A percentile compares a stretch with the other conserved stretches of the same genome.
Conservation (phyloP, 2,113 vertebrate genomes). For the Bujurquina vittata region DNA sequence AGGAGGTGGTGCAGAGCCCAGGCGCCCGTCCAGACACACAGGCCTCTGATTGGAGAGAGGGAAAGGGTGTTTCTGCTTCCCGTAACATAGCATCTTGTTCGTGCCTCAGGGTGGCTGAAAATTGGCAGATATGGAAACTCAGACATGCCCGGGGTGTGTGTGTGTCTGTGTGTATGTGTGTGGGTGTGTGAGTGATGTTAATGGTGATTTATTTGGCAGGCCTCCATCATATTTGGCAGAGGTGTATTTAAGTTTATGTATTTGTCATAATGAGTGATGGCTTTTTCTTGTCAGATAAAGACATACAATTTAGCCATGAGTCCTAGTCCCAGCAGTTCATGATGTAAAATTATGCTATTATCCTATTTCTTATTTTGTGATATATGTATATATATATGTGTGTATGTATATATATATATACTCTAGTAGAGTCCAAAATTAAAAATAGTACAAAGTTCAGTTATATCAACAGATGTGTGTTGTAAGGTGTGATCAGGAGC, state of each 20-base stretch:
- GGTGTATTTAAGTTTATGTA: constrained; percentile 44
- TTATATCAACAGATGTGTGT: not conserved
- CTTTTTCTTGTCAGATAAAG: constrained; percentile 1
- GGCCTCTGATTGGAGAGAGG: constrained; percentile 51
- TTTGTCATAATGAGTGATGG: constrained; percentile 41
- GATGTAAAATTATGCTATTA: not conserved
- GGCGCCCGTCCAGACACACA: constrained; percentile 44
- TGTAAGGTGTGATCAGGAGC: not conserved
- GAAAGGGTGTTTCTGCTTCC: constrained; percentile 63
- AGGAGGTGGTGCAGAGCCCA: constrained; percentile 18
- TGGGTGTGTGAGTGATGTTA: constrained; percentile 43
- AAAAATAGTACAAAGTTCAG: no score
- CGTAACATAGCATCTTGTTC: constrained; percentile 50
- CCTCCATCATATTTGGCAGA: constrained; percentile 50
- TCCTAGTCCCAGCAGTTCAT: not conserved
- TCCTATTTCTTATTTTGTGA: not conserved
- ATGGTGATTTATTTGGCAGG: constrained; percentile 42
- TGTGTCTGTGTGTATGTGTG: not conserved
- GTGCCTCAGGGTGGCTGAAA: constrained; percentile 41
- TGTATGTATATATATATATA: not conserved
- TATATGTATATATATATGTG: no score
- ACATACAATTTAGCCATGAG: constrained; percentile 13
- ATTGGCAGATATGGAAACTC: constrained; percentile 56
- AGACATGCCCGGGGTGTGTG: constrained; percentile 41
- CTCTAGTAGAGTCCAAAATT: not conserved